Percentiles rank a stretch among this genome's conserved stretches.
Conservation (phyloP, 2,113 vertebrate genomes). For the Emberiza fucata region DNA sequence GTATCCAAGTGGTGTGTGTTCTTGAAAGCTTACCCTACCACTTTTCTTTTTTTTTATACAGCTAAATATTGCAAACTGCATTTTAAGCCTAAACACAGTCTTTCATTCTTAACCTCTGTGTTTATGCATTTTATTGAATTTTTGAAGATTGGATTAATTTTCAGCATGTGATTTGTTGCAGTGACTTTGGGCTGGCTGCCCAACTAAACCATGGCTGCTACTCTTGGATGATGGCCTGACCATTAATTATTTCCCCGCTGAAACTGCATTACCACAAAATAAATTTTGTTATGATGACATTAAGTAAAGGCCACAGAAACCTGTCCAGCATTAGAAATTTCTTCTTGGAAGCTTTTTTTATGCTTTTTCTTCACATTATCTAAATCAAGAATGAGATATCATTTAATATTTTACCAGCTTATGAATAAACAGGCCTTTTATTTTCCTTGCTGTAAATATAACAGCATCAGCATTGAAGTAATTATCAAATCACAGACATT, state of each 20-base stretch:
- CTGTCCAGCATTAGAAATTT: background rate
- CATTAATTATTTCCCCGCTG: conserved; percentile 48
- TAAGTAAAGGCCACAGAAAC: conserved; percentile 34
- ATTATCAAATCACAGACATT: conserved; percentile 5
- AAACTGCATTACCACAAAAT: conserved; percentile 53
- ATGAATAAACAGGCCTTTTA: background rate
- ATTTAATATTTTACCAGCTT: conserved; percentile 18
- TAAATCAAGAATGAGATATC: conserved; percentile 7
- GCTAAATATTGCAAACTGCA: background rate
- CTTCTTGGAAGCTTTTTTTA: background rate
- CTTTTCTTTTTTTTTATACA: background rate
- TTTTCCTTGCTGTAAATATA: conserved; percentile 20
- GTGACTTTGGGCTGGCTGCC: conserved; percentile 28
- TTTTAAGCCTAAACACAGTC: background rate
- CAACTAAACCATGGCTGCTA: background rate
- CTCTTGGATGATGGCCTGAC: conserved; percentile 6
- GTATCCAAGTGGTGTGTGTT: background rate
- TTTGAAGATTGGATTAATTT: conserved; percentile 5
- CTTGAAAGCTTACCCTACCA: background rate
- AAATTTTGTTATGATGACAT: conserved; percentile 39
- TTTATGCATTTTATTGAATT: conserved; percentile 38
- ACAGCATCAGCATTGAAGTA: background rate
- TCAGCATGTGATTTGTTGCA: conserved; percentile 24
- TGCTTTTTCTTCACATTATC: background rate
- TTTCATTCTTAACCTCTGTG: background rate